These are phyloP conservation scores for Halocynthia roretzi DNA, from an alignment of 23 tunicate genomes.

Conservation along the genomic window DNA sequence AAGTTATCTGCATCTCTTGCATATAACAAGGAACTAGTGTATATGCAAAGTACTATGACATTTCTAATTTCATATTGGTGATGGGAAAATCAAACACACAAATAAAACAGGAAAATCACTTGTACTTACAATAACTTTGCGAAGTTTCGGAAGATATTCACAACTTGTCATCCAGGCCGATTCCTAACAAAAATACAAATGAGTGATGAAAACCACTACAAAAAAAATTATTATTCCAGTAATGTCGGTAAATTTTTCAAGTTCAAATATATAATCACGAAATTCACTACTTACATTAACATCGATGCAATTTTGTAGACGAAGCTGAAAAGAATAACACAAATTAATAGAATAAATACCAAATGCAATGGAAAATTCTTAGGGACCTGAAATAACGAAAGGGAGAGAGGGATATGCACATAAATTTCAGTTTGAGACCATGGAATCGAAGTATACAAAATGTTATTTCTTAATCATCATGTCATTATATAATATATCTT, in stretches of 20 bases:
- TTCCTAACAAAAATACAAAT: slow-evolving; percentile 34
- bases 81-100: background rate
- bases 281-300: slow-evolving; percentile 61
- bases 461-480: no score
- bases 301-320: slow-evolving; percentile 83
- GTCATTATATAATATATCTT: no score
- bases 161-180: slow-evolving; percentile 92
- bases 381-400: no score
- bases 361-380: no score
- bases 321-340: slow-evolving; percentile 43
- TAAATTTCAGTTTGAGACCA: no score
- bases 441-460: no score
- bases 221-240: background rate
- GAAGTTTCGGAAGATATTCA: slow-evolving; percentile 62
- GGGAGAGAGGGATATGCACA: no score
- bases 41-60: no score
- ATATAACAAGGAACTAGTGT: no score
- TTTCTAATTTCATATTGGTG: no score
- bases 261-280: background rate
- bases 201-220: background rate
- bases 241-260: background rate
- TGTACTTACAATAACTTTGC: slow-evolving; percentile 81
- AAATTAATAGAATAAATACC: background rate
- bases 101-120: background rate
- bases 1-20: no score